Evolutionary conservation across 2,888 invertebrate species (phyloP), one percentile per base, ranked within the genome.

Genomic region (Corythucha ciliata): DNA sequence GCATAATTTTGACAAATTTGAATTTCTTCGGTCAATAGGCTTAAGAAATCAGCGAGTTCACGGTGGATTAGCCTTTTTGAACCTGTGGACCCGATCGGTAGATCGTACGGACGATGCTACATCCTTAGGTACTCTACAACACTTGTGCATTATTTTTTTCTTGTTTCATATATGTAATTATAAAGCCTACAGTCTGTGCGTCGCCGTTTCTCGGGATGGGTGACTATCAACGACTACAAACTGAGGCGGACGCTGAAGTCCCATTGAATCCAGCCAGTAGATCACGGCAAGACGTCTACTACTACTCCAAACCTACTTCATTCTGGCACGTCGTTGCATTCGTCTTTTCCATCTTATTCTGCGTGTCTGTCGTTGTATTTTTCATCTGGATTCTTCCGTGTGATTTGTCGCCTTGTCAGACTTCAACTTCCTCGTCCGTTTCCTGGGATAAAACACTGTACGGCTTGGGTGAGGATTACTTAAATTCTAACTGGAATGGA

Each of bases 341-440:
- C 59, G 70, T 81, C 16, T 70, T 76, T 8, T 87, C 87, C 1
- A 76, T 87, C 57, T 65, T 83, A 37, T 66, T 81, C 45, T 88
- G 83, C 64, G 68, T 83, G 55, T 70, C 80, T 53, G 82, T 82
- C 6, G 77, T 83, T 42, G 70, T 85, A 34, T 74, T 81, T 62
- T 89, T 84, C 64, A 69, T 83, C 5, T 85, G 81, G 80, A 76
- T 80, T 12, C 69, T 82, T 60, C 87, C 87, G 0, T 88, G 87
- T 62, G 80, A 81, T 62, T 74, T 75, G 5, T 76, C 78, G 14
- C 77, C 79, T 46, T 86, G 86, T 60, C 74, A 78, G 18, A 58
- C 52, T 46, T 58, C 60, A 26, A 63, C 59, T 54, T 57, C 62
- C 37, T 62, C 65, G 5, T 63, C 50, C 26, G 41, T 67, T 40